Percentiles rank a stretch among this genome's conserved stretches.
phyloP scores from a whole-genome alignment of 2,797 vertebrate species.

The Pseudochirops cupreus region DNA sequence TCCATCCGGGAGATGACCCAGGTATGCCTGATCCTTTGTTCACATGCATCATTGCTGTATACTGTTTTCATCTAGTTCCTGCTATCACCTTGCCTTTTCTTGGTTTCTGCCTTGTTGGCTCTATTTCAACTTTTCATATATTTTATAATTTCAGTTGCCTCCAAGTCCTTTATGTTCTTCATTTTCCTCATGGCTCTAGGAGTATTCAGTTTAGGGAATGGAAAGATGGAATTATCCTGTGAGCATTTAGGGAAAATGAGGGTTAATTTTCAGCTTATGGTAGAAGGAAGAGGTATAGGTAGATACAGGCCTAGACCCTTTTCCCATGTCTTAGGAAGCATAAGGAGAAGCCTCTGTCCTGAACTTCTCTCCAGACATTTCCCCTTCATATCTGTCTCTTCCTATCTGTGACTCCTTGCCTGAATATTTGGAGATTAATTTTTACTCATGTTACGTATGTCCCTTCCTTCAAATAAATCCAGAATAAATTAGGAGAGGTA shows the following conservation, averaged over 20 bases:
- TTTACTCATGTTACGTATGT: conserved; percentile 69
- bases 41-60: conserved; percentile 17
- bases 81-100: conserved; percentile 29
- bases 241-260: conserved; percentile 61
- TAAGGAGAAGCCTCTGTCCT: conserved; percentile 69
- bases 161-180: conserved; percentile 13
- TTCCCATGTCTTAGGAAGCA: conserved; percentile 65
- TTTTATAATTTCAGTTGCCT: background rate
- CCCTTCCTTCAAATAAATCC: conserved; percentile 73
- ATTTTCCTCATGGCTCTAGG: background rate
- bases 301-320: conserved; percentile 62
- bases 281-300: conserved; percentile 57
- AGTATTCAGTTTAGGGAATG: background rate
- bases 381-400: background rate
- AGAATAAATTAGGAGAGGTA: conserved; percentile 49
- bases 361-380: conserved; percentile 70
- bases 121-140: conserved; percentile 34
- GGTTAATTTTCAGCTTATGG: conserved; percentile 50
- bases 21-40: conserved; percentile 85
- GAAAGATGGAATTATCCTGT: conserved; percentile 33
- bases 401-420: conserved; percentile 67
- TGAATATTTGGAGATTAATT: conserved; percentile 71
- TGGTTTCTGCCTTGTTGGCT: conserved; percentile 50
- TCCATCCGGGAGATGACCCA: conserved; percentile 99
- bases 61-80: conserved; percentile 47